Evolutionary conservation across 2,113 vertebrate genomes (phyloP).

Genomic region (Festucalex cinctus): DNA sequence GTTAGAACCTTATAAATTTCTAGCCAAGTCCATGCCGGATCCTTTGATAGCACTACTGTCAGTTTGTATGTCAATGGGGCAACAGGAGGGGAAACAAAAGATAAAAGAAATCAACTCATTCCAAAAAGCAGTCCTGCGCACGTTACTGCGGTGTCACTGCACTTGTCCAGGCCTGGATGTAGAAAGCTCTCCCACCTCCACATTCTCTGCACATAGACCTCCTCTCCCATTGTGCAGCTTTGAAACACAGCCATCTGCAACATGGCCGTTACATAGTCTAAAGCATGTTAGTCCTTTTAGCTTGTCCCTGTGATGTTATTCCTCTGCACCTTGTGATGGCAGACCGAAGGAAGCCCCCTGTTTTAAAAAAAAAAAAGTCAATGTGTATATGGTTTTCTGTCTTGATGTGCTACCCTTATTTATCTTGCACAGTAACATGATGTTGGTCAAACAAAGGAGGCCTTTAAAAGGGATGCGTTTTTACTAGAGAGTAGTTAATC

Average conservation of each 20-base stretch:
- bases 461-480: background rate
- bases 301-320: conserved; percentile 11
- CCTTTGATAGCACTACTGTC: conserved; percentile 24
- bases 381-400: background rate
- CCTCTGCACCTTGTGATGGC: conserved; percentile 8
- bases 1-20: conserved; percentile 24
- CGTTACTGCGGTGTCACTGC: conserved; percentile 35
- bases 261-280: conserved; percentile 21
- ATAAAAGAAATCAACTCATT: conserved; percentile 61
- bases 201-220: conserved; percentile 47
- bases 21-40: conserved; percentile 21
- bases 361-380: background rate
- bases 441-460: background rate
- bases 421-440: background rate
- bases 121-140: conserved; percentile 42
- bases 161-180: conserved; percentile 35
- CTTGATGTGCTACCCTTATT: background rate
- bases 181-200: conserved; percentile 53
- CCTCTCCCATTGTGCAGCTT: conserved; percentile 51
- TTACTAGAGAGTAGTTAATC: background rate
- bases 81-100: conserved; percentile 5
- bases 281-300: conserved; percentile 21
- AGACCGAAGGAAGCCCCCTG: conserved; percentile 20
- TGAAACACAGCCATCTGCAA: conserved; percentile 33
- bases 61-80: conserved; percentile 30